Conservation (phyloP, 2,797 vertebrate species). For the Scarus forsteni region DNA sequence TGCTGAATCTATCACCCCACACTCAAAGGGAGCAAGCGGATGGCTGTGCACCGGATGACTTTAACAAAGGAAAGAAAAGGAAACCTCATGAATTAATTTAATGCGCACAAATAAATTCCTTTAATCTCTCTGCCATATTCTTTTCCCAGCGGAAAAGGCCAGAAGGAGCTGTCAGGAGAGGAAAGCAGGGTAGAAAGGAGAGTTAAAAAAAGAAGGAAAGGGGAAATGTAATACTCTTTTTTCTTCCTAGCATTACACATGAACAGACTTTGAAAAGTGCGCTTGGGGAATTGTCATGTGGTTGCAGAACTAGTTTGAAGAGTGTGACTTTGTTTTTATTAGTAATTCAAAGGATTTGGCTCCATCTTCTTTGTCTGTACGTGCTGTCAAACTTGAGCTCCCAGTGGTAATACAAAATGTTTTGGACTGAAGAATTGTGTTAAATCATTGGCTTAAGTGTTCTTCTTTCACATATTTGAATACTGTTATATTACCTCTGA, state of each 20-base stretch:
- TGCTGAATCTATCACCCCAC: conserved; percentile 77
- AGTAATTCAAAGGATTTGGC: conserved; percentile 36
- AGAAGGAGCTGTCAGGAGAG: conserved; percentile 62
- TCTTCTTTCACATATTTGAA: conserved; percentile 6
- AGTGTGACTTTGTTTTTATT: conserved; percentile 60
- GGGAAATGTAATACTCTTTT: conserved; percentile 50
- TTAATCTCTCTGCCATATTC: conserved; percentile 79
- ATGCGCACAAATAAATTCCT: conserved; percentile 78
- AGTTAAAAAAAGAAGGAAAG: conserved; percentile 34
- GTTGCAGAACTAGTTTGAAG: conserved; percentile 45
- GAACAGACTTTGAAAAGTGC: conserved; percentile 55
- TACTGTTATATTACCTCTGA: no score
- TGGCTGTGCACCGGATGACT: conserved; percentile 68
- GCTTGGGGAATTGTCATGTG: conserved; percentile 59
- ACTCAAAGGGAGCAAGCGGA: conserved; percentile 72
- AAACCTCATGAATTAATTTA: conserved; percentile 76
- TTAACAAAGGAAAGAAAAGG: conserved; percentile 66
- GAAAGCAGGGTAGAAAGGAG: conserved; percentile 35
- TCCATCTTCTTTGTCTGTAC: conserved; percentile 14
- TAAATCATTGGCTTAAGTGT: conserved; percentile 24
- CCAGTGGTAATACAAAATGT: conserved; percentile 26
- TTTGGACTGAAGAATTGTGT: conserved; percentile 19
- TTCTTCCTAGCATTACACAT: conserved; percentile 49
- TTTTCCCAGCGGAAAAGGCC: conserved; percentile 59
- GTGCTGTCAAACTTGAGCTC: conserved; percentile 20